Evolutionary conservation across 2,113 vertebrate genomes (phyloP), one percentile per base, ranked within the genome.

Genomic region (Ibidorhyncha struthersii): DNA sequence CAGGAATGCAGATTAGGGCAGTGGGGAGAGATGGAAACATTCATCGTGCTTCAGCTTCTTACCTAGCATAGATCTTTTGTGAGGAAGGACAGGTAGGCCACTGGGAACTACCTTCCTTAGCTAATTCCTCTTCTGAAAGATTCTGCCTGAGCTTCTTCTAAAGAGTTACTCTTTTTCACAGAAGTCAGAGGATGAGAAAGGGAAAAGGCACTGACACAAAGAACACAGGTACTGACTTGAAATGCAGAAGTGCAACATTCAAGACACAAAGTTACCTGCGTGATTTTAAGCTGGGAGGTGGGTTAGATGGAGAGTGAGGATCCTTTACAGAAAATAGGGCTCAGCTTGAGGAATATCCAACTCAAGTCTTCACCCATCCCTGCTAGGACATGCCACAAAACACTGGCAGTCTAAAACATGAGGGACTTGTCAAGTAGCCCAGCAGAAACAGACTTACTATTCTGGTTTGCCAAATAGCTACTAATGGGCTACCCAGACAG

Each of bases 1-100:
- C 11, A 12, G 30, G 30, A 78, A 22, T 15, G 43, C 14, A 26
- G 47, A 27, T 0, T 10, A 34, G 7, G 14, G 18, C 1, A 0
- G 19, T 21, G 18, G 14, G 8, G 29, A 30, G 23, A 72, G 21
- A 65, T 4, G 16, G 23, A 65, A 88, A 43, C 4, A 15, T 38
- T 23, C 2, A 16, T 13, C 4, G 2, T 20, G n/a, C 16, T 55
- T 45, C 71, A 79, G 25, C 38, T 74, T 74, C 61, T 62, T 25
- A 67, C 14, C 11, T n/a, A 38, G 53, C 8, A 36, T 4, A 52
- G 18, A 16, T 34, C n/a, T 72, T 21, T 16, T 41, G 40, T 19
- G 53, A 82, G 65, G 34, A 79, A 67, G 26, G 27, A 22, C 45
- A 40, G 26, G 9, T 17, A 80, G 27, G 6, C 53, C 30, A 17